Evolutionary conservation across 2,797 vertebrate species (phyloP).

Genomic region (Gymnoscopelus microlampas): DNA sequence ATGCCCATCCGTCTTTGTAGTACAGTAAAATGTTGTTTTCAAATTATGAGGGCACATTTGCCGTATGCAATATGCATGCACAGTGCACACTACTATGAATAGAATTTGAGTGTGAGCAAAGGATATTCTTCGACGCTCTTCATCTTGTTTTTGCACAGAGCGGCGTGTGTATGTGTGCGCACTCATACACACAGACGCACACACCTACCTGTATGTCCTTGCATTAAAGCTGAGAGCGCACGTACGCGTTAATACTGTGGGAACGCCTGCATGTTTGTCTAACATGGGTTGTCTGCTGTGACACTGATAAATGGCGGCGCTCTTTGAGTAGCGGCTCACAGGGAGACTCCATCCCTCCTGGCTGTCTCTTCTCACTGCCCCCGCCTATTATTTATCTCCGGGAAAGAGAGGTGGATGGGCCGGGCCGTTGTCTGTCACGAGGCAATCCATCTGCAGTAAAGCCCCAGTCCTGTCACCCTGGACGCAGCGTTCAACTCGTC

Average conservation of each 20-base stretch:
- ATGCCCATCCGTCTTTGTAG: neutral
- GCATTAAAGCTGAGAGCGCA: neutral
- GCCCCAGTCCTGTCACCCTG: slow-evolving; percentile 38
- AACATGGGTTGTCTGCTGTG: slow-evolving; percentile 56
- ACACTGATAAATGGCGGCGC: slow-evolving; percentile 75
- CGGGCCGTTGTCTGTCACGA: slow-evolving; percentile 52
- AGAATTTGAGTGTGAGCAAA: neutral
- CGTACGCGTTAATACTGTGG: slow-evolving; percentile 22
- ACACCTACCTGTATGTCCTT: neutral
- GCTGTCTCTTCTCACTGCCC: slow-evolving; percentile 66
- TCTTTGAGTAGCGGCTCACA: slow-evolving; percentile 56
- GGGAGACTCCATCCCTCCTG: slow-evolving; percentile 58
- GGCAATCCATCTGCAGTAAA: slow-evolving; percentile 55
- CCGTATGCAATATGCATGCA: slow-evolving; percentile 1
- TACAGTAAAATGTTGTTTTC: neutral
- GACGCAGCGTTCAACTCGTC: slow-evolving; percentile 16
- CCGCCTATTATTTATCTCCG: slow-evolving; percentile 71
- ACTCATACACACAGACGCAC: neutral
- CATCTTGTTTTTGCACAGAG: slow-evolving; percentile 13
- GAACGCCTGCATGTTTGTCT: slow-evolving; percentile 39
- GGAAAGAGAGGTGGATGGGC: slow-evolving; percentile 44
- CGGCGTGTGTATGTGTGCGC: neutral
- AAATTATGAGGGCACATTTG: slow-evolving; percentile 7
- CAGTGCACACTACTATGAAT: neutral
- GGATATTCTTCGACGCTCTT: neutral